Percentiles rank a stretch among this genome's conserved stretches.
Evolutionary conservation across 2,113 vertebrate genomes (phyloP).

Genomic region (Aplodontia rufa): DNA sequence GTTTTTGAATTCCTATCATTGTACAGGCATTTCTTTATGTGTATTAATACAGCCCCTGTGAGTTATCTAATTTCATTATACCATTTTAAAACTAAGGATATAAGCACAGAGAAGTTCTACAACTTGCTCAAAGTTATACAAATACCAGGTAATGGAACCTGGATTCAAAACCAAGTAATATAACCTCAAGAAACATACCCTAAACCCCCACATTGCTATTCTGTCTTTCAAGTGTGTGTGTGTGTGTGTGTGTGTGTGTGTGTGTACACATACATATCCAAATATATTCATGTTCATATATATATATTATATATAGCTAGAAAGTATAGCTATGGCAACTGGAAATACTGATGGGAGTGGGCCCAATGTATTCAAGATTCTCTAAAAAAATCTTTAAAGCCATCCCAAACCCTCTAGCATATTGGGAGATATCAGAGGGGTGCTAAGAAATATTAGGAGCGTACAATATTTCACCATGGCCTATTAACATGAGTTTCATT

Average conservation of each 20-base stretch:
- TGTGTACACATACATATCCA: not conserved
- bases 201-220: not conserved
- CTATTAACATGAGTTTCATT: not conserved
- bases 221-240: no score
- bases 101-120: not conserved
- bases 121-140: not conserved
- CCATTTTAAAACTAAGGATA: constrained; percentile 8
- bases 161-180: not conserved
- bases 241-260: no score
- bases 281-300: not conserved
- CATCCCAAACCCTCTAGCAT: not conserved
- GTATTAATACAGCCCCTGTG: not conserved
- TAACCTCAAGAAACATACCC: not conserved
- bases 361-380: not conserved
- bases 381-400: not conserved
- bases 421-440: not conserved
- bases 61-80: not conserved
- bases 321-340: not conserved
- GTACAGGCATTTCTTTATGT: not conserved
- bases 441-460: not conserved
- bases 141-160: not conserved
- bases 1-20: not conserved
- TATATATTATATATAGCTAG: not conserved
- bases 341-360: not conserved
- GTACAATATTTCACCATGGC: not conserved